A percentile compares a stretch with the other conserved stretches of the same genome.
These are phyloP conservation scores for Microhierax caerulescens DNA, from an alignment of 2,797 vertebrate species.

Conservation along the genomic window DNA sequence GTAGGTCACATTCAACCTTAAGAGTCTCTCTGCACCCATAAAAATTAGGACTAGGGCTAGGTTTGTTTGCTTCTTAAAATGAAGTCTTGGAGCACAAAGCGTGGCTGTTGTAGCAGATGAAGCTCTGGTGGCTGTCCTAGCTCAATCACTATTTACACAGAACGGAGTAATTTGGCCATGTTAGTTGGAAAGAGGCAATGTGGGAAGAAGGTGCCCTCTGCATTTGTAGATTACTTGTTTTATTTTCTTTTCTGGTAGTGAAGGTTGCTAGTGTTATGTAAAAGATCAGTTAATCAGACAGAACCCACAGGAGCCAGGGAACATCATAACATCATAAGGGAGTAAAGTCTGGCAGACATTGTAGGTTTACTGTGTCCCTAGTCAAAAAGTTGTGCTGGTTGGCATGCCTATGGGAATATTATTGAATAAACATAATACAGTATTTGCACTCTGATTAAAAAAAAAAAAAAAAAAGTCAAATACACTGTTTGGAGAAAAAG, in stretches of 20 bases:
- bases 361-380: neutral
- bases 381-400: neutral
- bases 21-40: neutral
- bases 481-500: neutral
- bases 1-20: neutral
- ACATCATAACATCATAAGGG: neutral
- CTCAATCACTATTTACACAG: neutral
- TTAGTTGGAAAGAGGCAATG: neutral
- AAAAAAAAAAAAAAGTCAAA: neutral
- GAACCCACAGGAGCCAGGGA: neutral
- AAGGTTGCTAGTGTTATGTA: neutral
- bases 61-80: neutral
- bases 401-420: neutral
- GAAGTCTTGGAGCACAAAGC: neutral
- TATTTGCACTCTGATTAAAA: neutral
- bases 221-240: neutral
- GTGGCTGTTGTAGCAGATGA: neutral
- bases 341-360: neutral
- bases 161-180: neutral
- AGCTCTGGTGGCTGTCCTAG: neutral
- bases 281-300: neutral
- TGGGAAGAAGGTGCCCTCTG: neutral
- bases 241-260: neutral
- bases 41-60: neutral
- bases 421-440: constrained; percentile 3